Conservation (phyloP, 2,113 vertebrate species). For the Limnothrissa miodon region DNA sequence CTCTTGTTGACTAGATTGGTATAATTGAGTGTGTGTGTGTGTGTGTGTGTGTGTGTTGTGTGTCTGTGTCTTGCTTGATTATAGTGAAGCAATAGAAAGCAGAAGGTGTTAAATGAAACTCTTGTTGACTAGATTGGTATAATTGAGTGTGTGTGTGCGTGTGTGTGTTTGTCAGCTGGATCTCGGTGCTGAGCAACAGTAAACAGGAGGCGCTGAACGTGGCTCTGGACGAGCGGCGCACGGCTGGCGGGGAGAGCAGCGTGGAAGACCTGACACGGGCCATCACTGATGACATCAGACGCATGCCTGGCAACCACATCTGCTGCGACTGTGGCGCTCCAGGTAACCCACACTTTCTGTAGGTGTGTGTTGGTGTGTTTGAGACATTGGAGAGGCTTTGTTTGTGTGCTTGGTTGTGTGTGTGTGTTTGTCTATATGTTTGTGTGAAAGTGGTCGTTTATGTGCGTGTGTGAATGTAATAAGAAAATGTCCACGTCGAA, state of each 20-base stretch:
- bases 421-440: background rate
- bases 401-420: background rate
- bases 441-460: background rate
- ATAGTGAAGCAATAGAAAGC: background rate
- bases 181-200: slow-evolving; percentile 73
- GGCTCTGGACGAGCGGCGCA: slow-evolving; percentile 60
- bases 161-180: slow-evolving; percentile 59
- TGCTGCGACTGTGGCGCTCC: slow-evolving; percentile 70
- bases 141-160: slow-evolving; percentile 22
- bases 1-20: slow-evolving; percentile 24
- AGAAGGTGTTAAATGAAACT: background rate
- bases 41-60: background rate
- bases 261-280: slow-evolving; percentile 62
- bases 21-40: slow-evolving; percentile 34
- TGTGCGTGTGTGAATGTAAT: background rate
- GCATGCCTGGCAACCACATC: slow-evolving; percentile 64
- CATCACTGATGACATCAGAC: slow-evolving; percentile 65
- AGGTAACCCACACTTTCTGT: slow-evolving; percentile 52
- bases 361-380: background rate
- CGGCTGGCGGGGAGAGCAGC: slow-evolving; percentile 53
- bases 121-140: slow-evolving; percentile 34
- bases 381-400: background rate
- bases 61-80: too few species aligned
- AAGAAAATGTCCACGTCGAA: too few species aligned
- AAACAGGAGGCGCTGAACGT: slow-evolving; percentile 69